Evolutionary conservation across 1,140 invertebrate genomes (phyloP).

Genomic region (Aethina tumida): DNA sequence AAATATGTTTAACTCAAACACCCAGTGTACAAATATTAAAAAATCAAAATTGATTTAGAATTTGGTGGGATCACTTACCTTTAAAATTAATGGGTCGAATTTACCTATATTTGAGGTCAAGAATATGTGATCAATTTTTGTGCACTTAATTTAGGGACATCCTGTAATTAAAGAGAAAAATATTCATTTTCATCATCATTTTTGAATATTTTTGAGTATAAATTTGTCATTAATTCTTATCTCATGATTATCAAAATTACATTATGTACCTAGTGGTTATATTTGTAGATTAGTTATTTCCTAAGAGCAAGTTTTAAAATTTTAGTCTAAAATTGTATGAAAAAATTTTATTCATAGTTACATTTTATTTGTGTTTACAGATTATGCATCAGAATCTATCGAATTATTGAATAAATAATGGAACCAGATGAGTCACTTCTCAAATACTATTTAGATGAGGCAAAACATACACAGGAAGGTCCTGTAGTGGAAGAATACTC

Average conservation of each 20-base stretch:
- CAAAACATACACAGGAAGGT: conserved; percentile 28
- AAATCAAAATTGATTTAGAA: too few relatives aligned
- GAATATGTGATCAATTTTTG: too few relatives aligned
- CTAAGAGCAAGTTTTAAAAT: neutral
- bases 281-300: neutral
- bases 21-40: too few relatives aligned
- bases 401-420: conserved; percentile 16
- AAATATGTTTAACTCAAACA: too few relatives aligned
- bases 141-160: too few relatives aligned
- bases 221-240: neutral
- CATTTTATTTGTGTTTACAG: conserved; percentile 1
- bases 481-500: conserved; percentile 26
- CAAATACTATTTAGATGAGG: conserved; percentile 29
- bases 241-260: neutral
- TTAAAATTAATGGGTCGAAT: too few relatives aligned
- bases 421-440: conserved; percentile 28
- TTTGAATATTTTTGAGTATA: too few relatives aligned
- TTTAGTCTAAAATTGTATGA: conserved; percentile 1
- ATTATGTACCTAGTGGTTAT: neutral
- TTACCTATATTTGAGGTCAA: too few relatives aligned
- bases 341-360: conserved; percentile 1
- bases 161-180: too few relatives aligned
- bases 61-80: too few relatives aligned
- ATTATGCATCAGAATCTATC: conserved; percentile 14
- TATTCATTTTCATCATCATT: too few relatives aligned